A percentile compares a stretch with the other conserved stretches of the same genome.
Evolutionary conservation across 1,140 invertebrate genomes (phyloP).

Genomic region (Hycleus phaleratus): DNA sequence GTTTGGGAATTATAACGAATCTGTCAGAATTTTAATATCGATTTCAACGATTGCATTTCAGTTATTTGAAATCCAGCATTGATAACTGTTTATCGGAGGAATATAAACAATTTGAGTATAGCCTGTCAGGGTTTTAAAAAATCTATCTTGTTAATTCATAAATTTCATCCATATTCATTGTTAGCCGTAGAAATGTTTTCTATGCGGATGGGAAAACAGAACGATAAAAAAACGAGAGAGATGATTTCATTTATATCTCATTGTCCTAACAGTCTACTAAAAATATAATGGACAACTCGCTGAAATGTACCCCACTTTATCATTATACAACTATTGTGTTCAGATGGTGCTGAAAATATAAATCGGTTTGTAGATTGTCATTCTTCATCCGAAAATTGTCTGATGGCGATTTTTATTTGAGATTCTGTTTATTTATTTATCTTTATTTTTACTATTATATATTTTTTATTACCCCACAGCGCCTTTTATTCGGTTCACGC

Average conservation of each 20-base stretch:
- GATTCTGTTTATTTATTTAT: slow-evolving; percentile 7
- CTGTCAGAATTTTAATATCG: too few relatives aligned
- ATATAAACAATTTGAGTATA: not conserved
- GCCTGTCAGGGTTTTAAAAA: not conserved
- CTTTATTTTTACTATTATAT: slow-evolving; percentile 12
- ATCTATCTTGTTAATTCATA: slow-evolving; percentile 8
- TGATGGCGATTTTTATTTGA: slow-evolving; percentile 9
- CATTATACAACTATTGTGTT: slow-evolving; percentile 28
- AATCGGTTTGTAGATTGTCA: slow-evolving; percentile 33
- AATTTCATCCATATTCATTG: slow-evolving; percentile 5
- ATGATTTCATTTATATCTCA: slow-evolving; percentile 25
- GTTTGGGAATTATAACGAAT: too few relatives aligned
- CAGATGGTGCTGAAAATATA: slow-evolving; percentile 28
- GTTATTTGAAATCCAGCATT: not conserved
- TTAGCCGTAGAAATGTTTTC: not conserved
- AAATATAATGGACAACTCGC: slow-evolving; percentile 30
- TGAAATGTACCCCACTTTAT: slow-evolving; percentile 25
- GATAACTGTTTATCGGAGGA: not conserved
- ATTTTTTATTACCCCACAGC: not conserved
- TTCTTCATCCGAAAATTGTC: slow-evolving; percentile 8
- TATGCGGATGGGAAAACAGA: not conserved
- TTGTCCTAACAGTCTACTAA: slow-evolving; percentile 27
- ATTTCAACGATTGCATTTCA: too few relatives aligned
- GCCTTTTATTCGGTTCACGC: slow-evolving; percentile 10
- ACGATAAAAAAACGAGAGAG: slow-evolving; percentile 7